Conservation (phyloP, 2,797 vertebrate species). For the Pseudopleuronectes americanus region DNA sequence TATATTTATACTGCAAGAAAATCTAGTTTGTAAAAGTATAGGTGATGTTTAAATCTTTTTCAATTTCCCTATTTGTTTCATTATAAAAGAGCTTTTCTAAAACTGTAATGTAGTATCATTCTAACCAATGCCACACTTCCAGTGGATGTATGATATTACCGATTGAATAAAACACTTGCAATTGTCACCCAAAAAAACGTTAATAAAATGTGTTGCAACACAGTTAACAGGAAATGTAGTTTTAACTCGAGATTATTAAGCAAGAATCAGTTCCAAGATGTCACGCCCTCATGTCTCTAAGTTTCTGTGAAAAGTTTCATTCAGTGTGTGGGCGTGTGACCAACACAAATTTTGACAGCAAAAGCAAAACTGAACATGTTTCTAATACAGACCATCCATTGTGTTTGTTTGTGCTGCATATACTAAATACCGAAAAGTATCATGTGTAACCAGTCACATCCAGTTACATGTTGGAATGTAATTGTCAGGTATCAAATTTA, state of each 20-base stretch:
- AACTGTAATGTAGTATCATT: not conserved
- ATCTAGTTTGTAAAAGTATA: too few species aligned
- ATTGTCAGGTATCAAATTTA: not conserved
- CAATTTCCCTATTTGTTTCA: not conserved
- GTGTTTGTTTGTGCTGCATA: not conserved
- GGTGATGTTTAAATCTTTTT: too few species aligned
- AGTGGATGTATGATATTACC: not conserved
- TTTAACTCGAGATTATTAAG: slow-evolving; percentile 38
- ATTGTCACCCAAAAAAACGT: not conserved
- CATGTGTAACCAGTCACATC: too few species aligned
- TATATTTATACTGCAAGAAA: not conserved
- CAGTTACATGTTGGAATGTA: too few species aligned
- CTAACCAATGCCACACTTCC: not conserved
- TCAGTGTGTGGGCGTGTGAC: not conserved
- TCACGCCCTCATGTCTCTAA: slow-evolving; percentile 35
- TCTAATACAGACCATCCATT: not conserved
- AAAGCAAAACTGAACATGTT: not conserved
- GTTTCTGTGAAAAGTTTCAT: not conserved
- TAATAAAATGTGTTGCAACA: slow-evolving; percentile 59
- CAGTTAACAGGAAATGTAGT: slow-evolving; percentile 33
- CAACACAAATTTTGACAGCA: not conserved
- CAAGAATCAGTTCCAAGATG: slow-evolving; percentile 52
- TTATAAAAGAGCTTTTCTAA: not conserved
- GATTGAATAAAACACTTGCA: not conserved
- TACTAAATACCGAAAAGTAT: too few species aligned